Conservation (phyloP, 2,888 invertebrate genomes). For the Agrochola litura region DNA sequence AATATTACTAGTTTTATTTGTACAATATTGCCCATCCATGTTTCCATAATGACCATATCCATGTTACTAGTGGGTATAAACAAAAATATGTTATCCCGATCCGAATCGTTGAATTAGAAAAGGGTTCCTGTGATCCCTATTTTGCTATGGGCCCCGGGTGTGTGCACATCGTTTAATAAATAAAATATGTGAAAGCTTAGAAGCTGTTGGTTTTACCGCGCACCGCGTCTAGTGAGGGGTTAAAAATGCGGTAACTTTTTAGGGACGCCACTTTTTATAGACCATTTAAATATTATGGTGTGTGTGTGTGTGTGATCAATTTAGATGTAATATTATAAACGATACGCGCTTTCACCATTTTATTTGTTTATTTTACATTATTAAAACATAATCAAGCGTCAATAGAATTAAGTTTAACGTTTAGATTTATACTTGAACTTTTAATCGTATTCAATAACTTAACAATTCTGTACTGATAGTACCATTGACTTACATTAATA, state of each 20-base stretch:
- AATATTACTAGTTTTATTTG: neutral
- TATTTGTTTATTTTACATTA: neutral
- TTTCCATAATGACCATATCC: neutral
- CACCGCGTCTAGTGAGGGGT: constrained; percentile 79
- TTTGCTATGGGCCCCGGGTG: constrained; percentile 73
- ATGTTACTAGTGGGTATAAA: neutral
- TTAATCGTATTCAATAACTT: neutral
- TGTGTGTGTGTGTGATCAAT: constrained; percentile 16
- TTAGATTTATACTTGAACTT: neutral
- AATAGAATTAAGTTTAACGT: neutral
- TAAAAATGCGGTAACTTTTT: constrained; percentile 72
- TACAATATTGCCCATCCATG: constrained; percentile 5
- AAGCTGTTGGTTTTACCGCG: constrained; percentile 69
- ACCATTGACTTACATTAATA: neutral
- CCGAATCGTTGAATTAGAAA: constrained; percentile 60
- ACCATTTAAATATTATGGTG: constrained; percentile 2
- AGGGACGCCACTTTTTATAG: constrained; percentile 52
- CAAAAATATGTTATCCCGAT: constrained; percentile 26
- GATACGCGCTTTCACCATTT: neutral
- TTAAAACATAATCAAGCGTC: neutral
- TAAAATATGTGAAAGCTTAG: constrained; percentile 83
- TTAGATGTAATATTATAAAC: constrained; percentile 24
- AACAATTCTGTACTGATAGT: neutral
- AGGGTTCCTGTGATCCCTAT: constrained; percentile 74
- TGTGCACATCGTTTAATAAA: constrained; percentile 81